phyloP scores from a whole-genome alignment of 2,797 vertebrate species.

The Sebastes variabilis region DNA sequence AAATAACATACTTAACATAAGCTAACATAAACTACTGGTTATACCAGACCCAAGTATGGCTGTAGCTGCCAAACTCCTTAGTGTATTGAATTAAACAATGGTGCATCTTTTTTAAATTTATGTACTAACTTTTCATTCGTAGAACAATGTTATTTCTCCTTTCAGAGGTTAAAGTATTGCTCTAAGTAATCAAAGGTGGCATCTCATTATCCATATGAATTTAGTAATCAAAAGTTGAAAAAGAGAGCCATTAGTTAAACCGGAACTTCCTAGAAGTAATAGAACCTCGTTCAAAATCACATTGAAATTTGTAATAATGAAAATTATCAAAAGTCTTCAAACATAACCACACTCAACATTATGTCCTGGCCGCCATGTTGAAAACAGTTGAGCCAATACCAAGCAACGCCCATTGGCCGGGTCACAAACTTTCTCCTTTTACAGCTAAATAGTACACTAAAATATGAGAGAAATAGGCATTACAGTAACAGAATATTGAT shows the following conservation, averaged over 20 bases:
- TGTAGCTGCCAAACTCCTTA: background rate
- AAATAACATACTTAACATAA: background rate
- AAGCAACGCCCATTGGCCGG: no score
- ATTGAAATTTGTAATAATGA: background rate
- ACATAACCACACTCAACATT: background rate
- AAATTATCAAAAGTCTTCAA: background rate
- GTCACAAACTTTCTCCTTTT: no score
- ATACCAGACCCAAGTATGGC: background rate
- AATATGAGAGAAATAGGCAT: no score
- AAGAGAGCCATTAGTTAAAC: background rate
- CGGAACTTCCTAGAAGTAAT: background rate
- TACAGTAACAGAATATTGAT: no score
- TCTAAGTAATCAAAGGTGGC: background rate
- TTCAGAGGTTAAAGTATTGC: background rate
- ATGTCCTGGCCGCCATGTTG: background rate
- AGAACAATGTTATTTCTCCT: background rate
- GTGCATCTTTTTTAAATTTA: background rate
- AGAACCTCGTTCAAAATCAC: background rate
- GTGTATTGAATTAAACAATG: no score
- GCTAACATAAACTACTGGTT: no score
- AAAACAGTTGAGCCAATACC: no score
- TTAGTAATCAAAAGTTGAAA: background rate
- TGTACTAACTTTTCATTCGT: background rate
- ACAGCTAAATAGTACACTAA: no score
- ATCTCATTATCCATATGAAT: background rate